A percentile compares a stretch with the other conserved stretches of the same genome.
Conservation (phyloP, 2,113 vertebrate genomes). For the Tetrax tetrax region DNA sequence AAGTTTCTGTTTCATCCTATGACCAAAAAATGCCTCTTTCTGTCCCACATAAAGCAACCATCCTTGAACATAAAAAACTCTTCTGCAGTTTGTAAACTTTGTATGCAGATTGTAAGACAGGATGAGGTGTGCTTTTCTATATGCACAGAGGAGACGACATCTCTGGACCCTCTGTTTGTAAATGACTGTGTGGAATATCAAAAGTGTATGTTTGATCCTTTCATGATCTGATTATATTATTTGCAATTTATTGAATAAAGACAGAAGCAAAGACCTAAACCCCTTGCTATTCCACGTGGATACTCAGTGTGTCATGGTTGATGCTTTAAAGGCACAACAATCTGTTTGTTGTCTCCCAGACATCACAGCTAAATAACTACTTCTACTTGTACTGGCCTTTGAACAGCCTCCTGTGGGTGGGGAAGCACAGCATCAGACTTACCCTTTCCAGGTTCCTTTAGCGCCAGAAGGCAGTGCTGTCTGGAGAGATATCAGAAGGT, state of each 20-base stretch:
- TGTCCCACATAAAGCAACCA: neutral
- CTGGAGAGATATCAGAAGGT: neutral
- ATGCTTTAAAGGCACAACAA: neutral
- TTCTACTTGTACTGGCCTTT: neutral
- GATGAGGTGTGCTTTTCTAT: neutral
- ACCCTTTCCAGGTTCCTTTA: neutral
- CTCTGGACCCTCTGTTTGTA: neutral
- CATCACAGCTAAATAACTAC: neutral
- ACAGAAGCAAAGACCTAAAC: neutral
- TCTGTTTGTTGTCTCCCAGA: neutral
- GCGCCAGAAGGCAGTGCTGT: neutral
- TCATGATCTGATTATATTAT: neutral
- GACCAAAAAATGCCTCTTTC: neutral
- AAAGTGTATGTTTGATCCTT: neutral
- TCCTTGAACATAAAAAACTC: neutral
- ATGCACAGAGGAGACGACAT: neutral
- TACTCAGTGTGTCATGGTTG: neutral
- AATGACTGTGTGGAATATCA: neutral
- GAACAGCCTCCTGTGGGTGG: neutral
- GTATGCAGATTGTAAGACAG: neutral
- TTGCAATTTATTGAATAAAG: neutral
- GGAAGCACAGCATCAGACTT: neutral
- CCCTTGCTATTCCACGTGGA: neutral
- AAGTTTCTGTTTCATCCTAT: neutral
- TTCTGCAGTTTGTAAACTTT: neutral